phyloP scores from a whole-genome alignment of 2,888 invertebrate species.

The Cactoblastis cactorum region DNA sequence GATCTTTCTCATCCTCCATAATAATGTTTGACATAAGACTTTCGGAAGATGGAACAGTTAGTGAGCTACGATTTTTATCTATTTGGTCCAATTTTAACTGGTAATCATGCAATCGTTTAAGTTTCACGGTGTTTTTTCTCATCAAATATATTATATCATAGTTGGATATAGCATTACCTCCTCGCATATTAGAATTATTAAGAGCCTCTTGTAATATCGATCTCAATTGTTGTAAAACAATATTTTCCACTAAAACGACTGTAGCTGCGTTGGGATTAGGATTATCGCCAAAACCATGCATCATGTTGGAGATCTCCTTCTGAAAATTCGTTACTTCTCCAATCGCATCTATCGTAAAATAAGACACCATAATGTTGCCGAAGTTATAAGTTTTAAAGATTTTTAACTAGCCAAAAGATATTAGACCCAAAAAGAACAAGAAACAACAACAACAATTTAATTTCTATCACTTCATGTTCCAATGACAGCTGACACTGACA shows the following conservation, averaged over 20 bases:
- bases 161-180: constrained; percentile 76
- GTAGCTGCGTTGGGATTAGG: constrained; percentile 89
- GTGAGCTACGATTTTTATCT: constrained; percentile 47
- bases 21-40: constrained; percentile 47
- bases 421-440: no score
- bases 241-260: constrained; percentile 90
- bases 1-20: constrained; percentile 75
- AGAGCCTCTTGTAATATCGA: constrained; percentile 87
- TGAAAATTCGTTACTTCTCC: constrained; percentile 69
- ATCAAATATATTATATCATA: constrained; percentile 90
- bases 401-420: no score
- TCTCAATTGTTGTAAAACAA: constrained; percentile 89
- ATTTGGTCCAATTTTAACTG: constrained; percentile 79
- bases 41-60: constrained; percentile 36
- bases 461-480: not conserved
- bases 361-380: constrained; percentile 52
- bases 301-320: constrained; percentile 90
- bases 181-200: constrained; percentile 82
- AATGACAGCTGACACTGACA: no score
- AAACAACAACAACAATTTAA: no score
- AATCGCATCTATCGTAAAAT: constrained; percentile 55
- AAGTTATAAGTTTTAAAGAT: no score
- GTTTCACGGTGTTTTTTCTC: constrained; percentile 88
- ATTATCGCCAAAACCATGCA: constrained; percentile 96
- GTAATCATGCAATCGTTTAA: constrained; percentile 87